Evolutionary conservation across 2,113 vertebrate species (phyloP).

Genomic region (Macrotis lagotis): DNA sequence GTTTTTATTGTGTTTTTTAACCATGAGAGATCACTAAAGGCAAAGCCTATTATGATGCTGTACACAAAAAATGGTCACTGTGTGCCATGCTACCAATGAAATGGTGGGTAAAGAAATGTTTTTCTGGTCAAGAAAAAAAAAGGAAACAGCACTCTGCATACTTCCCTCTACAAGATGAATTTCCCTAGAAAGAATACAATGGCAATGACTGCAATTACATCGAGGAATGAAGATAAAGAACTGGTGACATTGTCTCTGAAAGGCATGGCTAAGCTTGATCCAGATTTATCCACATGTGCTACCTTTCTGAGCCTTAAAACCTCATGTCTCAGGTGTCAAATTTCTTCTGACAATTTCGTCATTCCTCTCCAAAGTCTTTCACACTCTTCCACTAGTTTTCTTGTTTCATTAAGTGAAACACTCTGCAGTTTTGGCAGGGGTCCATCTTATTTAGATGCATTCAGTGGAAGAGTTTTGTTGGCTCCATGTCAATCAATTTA

Average conservation of each 20-base stretch:
- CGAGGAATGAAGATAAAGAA: slow-evolving; percentile 96
- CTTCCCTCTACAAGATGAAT: slow-evolving; percentile 97
- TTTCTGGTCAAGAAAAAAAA: slow-evolving; percentile 86
- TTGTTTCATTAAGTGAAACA: slow-evolving; percentile 90
- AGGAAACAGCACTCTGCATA: slow-evolving; percentile 88
- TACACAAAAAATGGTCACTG: slow-evolving; percentile 87
- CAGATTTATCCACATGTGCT: slow-evolving; percentile 90
- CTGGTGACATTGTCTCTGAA: slow-evolving; percentile 91
- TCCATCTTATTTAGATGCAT: slow-evolving; percentile 89
- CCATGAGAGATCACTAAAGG: slow-evolving; percentile 91
- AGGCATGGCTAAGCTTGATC: slow-evolving; percentile 88
- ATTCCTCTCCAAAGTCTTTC: slow-evolving; percentile 94
- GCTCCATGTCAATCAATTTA: slow-evolving; percentile 84
- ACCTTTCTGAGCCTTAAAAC: slow-evolving; percentile 94
- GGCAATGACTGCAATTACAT: slow-evolving; percentile 99
- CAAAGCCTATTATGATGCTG: slow-evolving; percentile 92
- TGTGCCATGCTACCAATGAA: slow-evolving; percentile 93
- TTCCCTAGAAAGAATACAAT: slow-evolving; percentile 99
- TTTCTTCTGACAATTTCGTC: slow-evolving; percentile 93
- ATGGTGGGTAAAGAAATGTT: slow-evolving; percentile 95
- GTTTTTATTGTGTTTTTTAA: slow-evolving; percentile 88
- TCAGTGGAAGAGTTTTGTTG: slow-evolving; percentile 88
- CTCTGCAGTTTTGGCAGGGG: slow-evolving; percentile 80
- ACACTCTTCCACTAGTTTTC: slow-evolving; percentile 94
- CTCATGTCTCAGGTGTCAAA: slow-evolving; percentile 95